phyloP scores from a whole-genome alignment of 2,888 invertebrate species.

The Leucozona laternaria region DNA sequence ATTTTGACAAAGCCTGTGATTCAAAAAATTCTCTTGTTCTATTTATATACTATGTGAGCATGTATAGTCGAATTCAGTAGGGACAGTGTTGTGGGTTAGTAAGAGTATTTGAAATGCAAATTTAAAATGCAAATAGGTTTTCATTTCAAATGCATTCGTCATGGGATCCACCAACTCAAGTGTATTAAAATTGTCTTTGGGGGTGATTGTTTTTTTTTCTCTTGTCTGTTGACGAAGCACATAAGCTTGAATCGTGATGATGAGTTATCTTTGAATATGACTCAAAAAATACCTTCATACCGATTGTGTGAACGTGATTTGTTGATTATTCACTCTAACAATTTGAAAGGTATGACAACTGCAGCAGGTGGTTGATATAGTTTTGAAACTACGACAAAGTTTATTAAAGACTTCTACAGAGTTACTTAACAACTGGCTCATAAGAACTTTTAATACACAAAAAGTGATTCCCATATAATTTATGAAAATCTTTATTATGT shows the following conservation, averaged over 20 bases:
- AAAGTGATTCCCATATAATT: too few species aligned
- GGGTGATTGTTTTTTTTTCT: conserved; percentile 11
- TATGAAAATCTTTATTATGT: too few species aligned
- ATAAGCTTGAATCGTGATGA: not conserved
- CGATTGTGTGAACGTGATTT: not conserved
- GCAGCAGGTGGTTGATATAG: not conserved
- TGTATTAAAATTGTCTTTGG: conserved; percentile 6
- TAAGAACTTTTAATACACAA: too few species aligned
- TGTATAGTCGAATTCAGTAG: not conserved
- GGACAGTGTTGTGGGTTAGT: conserved; percentile 1
- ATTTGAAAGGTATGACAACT: not conserved
- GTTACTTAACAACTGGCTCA: too few species aligned
- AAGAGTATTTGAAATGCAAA: conserved; percentile 22
- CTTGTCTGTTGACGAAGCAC: not conserved
- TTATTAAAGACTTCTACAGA: too few species aligned
- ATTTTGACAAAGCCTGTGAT: conserved; percentile 26
- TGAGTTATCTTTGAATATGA: not conserved
- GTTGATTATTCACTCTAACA: not conserved
- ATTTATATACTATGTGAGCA: too few species aligned
- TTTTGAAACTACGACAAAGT: not conserved
- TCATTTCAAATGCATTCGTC: conserved; percentile 18
- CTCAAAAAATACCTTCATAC: not conserved
- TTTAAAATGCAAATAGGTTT: conserved; percentile 31
- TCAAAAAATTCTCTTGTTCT: conserved; percentile 8
- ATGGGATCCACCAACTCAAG: not conserved